A percentile compares a stretch with the other conserved stretches of the same genome.
phyloP scores from a whole-genome alignment of 2,888 invertebrate genomes.

The Taphrorychus bicolor region DNA sequence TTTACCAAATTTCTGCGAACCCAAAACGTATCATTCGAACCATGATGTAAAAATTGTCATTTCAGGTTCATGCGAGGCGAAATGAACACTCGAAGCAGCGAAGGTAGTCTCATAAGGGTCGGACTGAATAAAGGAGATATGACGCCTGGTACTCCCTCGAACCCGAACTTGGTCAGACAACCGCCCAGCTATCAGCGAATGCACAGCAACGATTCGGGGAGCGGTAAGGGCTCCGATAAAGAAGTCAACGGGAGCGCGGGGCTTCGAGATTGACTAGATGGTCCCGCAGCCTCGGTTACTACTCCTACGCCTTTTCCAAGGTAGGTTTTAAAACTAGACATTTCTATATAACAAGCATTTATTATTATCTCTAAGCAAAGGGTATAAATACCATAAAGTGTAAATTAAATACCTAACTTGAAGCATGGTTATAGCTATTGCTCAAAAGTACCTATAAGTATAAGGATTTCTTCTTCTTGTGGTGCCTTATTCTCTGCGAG shows the following conservation, averaged over 20 bases:
- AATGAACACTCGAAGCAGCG: conserved; percentile 64
- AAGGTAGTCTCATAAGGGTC: conserved; percentile 53
- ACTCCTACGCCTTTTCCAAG: conserved; percentile 55
- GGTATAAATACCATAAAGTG: too few relatives aligned
- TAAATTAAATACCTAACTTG: too few relatives aligned
- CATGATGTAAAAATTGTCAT: conserved; percentile 31
- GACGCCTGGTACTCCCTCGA: conserved; percentile 76
- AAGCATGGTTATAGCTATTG: too few relatives aligned
- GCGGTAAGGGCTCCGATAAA: conserved; percentile 39
- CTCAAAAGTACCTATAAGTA: too few relatives aligned
- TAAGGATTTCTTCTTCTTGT: too few relatives aligned
- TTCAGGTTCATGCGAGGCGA: conserved; percentile 92
- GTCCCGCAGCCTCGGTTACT: conserved; percentile 67
- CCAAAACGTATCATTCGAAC: too few relatives aligned
- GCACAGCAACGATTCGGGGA: conserved; percentile 81
- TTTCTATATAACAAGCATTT: too few relatives aligned
- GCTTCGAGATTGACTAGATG: conserved; percentile 77
- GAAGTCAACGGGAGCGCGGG: conserved; percentile 65
- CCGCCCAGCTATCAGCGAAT: conserved; percentile 83
- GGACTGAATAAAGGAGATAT: conserved; percentile 67
- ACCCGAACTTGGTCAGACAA: conserved; percentile 70
- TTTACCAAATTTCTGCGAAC: too few relatives aligned
- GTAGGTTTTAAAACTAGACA: conserved; percentile 46
- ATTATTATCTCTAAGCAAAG: too few relatives aligned
- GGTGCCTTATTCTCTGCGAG: too few relatives aligned